Conservation (phyloP, 2,888 invertebrate genomes). For the Campoplex capitator region DNA sequence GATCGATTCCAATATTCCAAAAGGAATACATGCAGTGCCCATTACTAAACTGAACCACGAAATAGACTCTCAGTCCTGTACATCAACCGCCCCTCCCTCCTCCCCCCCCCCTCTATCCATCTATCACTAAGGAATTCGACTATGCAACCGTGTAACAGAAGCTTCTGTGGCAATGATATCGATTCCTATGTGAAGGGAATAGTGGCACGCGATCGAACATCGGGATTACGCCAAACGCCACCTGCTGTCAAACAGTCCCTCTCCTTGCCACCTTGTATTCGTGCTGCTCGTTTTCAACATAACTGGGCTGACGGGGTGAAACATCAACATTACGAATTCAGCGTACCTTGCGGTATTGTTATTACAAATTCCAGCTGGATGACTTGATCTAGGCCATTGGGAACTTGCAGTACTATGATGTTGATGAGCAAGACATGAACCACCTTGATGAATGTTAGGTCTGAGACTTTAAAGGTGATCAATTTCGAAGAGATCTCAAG, state of each 20-base stretch:
- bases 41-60: conserved; percentile 25
- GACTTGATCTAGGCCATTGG: neutral
- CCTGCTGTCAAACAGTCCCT: conserved; percentile 78
- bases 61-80: neutral
- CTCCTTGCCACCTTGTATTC: conserved; percentile 77
- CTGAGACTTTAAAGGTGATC: neutral
- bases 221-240: conserved; percentile 74
- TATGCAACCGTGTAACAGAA: conserved; percentile 58
- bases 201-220: conserved; percentile 80
- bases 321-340: conserved; percentile 31
- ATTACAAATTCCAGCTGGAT: neutral
- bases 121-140: conserved; percentile 64
- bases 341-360: conserved; percentile 14
- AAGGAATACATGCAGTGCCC: conserved; percentile 12
- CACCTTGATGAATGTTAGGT: neutral
- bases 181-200: conserved; percentile 78
- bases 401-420: neutral
- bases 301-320: neutral
- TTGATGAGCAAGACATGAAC: neutral
- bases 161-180: conserved; percentile 78
- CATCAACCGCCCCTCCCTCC: too few species aligned
- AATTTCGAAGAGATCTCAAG: neutral
- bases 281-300: conserved; percentile 52
- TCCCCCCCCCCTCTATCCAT: neutral
- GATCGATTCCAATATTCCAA: conserved; percentile 50